These are phyloP conservation scores for Echiichthys vipera DNA, from an alignment of 2,797 vertebrate species.

Conservation along the genomic window DNA sequence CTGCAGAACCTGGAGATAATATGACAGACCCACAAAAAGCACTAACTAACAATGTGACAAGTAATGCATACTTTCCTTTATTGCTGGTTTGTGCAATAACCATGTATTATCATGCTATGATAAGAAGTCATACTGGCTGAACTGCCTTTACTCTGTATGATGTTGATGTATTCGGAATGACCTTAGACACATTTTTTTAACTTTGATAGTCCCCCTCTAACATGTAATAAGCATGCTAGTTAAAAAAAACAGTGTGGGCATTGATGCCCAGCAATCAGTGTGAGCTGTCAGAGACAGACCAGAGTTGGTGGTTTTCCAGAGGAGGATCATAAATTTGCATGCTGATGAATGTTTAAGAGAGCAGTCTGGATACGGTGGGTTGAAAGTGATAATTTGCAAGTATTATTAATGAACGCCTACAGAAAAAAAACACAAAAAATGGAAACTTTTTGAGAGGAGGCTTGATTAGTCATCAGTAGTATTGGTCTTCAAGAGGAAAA, in stretches of 20 bases:
- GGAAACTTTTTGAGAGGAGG: conserved; percentile 31
- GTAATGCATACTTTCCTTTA: neutral
- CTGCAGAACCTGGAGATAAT: neutral
- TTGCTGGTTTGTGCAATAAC: neutral
- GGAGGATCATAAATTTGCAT: conserved; percentile 39
- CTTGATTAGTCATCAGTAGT: conserved; percentile 65
- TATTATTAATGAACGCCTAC: conserved; percentile 44
- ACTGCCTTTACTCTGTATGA: neutral
- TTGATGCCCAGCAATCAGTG: conserved; percentile 2
- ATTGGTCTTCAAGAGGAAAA: conserved; percentile 34
- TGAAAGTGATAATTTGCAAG: conserved; percentile 41
- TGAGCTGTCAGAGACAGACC: conserved; percentile 6
- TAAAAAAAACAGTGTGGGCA: conserved; percentile 13
- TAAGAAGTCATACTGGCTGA: neutral
- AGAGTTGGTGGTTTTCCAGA: conserved; percentile 4
- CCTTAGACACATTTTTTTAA: too few species aligned
- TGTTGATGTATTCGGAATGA: too few species aligned
- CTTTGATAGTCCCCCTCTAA: neutral
- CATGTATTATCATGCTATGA: neutral
- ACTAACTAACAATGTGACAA: neutral
- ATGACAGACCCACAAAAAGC: neutral
- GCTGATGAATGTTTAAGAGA: conserved; percentile 48
- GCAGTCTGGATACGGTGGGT: conserved; percentile 14
- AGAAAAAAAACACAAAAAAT: conserved; percentile 20
- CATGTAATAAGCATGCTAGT: conserved; percentile 13